These are phyloP conservation scores for Orestias chungarensis DNA, from an alignment of 2,797 vertebrate genomes.

Conservation along the genomic window DNA sequence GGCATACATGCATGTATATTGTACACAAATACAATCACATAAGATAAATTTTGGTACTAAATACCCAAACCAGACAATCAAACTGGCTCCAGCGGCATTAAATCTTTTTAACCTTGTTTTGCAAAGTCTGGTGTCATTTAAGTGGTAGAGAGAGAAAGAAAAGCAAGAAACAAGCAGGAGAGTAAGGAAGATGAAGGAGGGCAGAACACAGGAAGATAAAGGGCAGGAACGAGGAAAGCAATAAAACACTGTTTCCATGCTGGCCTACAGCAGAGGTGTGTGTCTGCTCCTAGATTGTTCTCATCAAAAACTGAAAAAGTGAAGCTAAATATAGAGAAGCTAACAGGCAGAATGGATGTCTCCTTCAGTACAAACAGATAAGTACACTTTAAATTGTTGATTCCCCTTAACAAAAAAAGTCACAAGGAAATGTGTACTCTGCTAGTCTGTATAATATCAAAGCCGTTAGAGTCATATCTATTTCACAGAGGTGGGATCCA, in stretches of 20 bases:
- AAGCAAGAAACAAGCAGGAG: slow-evolving; percentile 20
- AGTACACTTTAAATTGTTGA: slow-evolving; percentile 58
- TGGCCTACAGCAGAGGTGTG: slow-evolving; percentile 21
- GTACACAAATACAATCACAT: slow-evolving; percentile 21
- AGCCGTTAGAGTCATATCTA: slow-evolving; percentile 8
- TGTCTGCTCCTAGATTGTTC: slow-evolving; percentile 27
- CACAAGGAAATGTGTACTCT: background rate
- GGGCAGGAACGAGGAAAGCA: slow-evolving; percentile 36
- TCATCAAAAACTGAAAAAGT: slow-evolving; percentile 41
- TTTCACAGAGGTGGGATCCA: background rate
- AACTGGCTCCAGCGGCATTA: slow-evolving; percentile 62
- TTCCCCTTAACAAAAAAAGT: slow-evolving; percentile 41
- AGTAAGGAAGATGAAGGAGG: slow-evolving; percentile 6
- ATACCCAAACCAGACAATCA: slow-evolving; percentile 52
- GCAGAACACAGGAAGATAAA: slow-evolving; percentile 23
- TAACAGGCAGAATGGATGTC: slow-evolving; percentile 46
- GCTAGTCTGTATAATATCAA: background rate
- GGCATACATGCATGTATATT: slow-evolving; percentile 19
- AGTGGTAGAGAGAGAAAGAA: slow-evolving; percentile 26
- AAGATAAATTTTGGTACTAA: slow-evolving; percentile 38
- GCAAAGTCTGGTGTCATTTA: slow-evolving; percentile 50
- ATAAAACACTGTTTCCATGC: slow-evolving; percentile 53
- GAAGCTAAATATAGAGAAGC: slow-evolving; percentile 64
- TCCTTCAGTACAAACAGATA: slow-evolving; percentile 61
- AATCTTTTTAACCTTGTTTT: slow-evolving; percentile 53